Conservation (phyloP, 2,113 vertebrate species). For the Hyperoodon ampullatus region DNA sequence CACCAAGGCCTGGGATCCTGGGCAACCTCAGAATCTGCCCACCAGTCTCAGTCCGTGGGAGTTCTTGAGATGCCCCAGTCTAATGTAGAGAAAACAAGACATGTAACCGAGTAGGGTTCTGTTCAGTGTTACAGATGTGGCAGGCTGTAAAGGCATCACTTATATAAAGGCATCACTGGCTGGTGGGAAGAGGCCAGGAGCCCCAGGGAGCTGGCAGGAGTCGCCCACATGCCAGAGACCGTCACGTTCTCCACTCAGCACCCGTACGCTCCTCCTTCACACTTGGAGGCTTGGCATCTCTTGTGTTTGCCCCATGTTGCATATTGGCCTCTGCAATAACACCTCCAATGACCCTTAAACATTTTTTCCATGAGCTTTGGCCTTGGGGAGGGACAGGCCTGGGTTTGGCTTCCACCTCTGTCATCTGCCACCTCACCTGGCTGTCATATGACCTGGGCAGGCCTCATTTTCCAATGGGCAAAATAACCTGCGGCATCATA, state of each 20-base stretch:
- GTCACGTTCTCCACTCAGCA: rapidly evolving
- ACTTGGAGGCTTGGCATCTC: neutral
- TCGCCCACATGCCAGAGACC: rapidly evolving
- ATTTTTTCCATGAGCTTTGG: neutral
- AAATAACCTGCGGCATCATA: rapidly evolving
- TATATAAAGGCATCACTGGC: too few species aligned
- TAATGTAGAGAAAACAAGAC: neutral
- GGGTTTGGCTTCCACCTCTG: neutral
- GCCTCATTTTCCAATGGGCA: neutral
- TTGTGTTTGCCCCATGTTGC: neutral
- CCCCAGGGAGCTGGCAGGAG: neutral
- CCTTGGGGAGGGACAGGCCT: neutral
- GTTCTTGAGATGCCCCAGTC: neutral
- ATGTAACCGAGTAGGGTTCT: neutral
- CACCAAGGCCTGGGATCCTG: rapidly evolving
- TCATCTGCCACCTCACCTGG: neutral
- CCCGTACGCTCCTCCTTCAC: neutral
- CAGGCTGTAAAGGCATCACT: neutral
- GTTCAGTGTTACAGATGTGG: neutral
- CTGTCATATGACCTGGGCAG: neutral
- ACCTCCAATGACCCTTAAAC: too few species aligned
- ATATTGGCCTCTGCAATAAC: neutral
- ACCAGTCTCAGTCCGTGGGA: neutral
- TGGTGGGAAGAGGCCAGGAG: neutral
- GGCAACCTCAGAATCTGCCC: neutral